Evolutionary conservation across 2,888 invertebrate species (phyloP).

Genomic region (Tipula confusa): DNA sequence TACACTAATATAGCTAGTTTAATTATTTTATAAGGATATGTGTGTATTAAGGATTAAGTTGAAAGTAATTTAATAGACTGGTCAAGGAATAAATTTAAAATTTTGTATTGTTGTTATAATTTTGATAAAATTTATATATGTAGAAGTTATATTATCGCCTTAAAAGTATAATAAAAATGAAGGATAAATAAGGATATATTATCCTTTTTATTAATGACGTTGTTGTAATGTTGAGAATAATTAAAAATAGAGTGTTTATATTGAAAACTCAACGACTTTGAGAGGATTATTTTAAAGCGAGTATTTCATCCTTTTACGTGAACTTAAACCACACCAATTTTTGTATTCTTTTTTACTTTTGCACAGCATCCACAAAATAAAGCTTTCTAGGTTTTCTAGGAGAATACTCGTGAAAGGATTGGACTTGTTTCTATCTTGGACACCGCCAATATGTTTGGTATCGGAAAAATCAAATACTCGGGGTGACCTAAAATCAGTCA

Average conservation of each 20-base stretch:
- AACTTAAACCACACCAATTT: no score
- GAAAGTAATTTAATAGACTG: constrained; percentile 20
- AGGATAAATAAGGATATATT: not conserved
- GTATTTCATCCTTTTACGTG: no score
- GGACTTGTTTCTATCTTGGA: no score
- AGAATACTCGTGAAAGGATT: no score
- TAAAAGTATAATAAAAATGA: not conserved
- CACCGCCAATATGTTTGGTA: no score
- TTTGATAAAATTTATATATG: not conserved
- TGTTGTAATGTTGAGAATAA: not conserved
- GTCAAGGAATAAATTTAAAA: not conserved
- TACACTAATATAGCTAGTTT: not conserved
- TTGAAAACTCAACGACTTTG: not conserved
- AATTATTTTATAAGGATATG: not conserved
- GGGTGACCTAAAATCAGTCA: no score
- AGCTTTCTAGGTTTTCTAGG: no score
- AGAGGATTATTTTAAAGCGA: not conserved
- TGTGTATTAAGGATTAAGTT: constrained; percentile 1
- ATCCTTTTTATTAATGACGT: not conserved
- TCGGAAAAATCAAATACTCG: no score
- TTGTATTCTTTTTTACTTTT: no score
- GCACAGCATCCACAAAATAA: no score
- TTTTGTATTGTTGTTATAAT: not conserved
- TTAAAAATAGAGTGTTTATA: not conserved
- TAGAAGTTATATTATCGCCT: not conserved